A percentile compares a stretch with the other conserved stretches of the same genome.
These are phyloP conservation scores for Drosophila mettleri DNA, from an alignment of 2,888 invertebrate species.

Conservation along the genomic window DNA sequence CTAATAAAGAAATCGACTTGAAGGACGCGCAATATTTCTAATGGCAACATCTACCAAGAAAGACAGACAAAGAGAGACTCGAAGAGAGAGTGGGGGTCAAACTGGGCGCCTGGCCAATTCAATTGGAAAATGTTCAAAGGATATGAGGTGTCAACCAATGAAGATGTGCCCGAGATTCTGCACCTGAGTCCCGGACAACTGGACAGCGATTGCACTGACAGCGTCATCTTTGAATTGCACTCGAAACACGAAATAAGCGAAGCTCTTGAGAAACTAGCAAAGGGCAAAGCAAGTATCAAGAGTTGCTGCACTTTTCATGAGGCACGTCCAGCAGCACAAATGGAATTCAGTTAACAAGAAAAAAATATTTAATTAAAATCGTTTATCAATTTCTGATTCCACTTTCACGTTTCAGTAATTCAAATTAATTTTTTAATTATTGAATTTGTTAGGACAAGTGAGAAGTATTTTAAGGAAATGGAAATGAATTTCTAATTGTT, in stretches of 20 bases:
- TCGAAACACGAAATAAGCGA: constrained; percentile 11
- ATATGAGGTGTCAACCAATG: constrained; percentile 74
- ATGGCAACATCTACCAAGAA: constrained; percentile 46
- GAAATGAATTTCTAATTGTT: too few relatives aligned
- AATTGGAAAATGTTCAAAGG: constrained; percentile 77
- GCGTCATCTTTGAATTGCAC: constrained; percentile 32
- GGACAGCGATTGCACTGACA: constrained; percentile 24
- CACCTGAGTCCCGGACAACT: constrained; percentile 14
- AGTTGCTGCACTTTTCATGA: constrained; percentile 1
- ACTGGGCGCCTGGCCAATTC: constrained; percentile 43
- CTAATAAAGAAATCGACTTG: constrained; percentile 73
- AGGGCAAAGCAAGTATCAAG: constrained; percentile 20
- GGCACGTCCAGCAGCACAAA: not conserved
- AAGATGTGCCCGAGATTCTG: constrained; percentile 46
- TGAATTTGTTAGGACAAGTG: not conserved
- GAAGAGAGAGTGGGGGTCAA: not conserved
- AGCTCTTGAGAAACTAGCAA: constrained; percentile 11
- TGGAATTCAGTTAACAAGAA: not conserved
- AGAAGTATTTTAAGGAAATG: not conserved
- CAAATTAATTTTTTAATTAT: not conserved
- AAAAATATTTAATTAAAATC: constrained; percentile 7
- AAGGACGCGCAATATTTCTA: constrained; percentile 74
- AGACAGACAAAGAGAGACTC: not conserved
- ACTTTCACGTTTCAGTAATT: not conserved
- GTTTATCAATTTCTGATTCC: not conserved